Evolutionary conservation across 64 coral and sea anemone species (phyloP).

Genomic region (Anthopleura sola): DNA sequence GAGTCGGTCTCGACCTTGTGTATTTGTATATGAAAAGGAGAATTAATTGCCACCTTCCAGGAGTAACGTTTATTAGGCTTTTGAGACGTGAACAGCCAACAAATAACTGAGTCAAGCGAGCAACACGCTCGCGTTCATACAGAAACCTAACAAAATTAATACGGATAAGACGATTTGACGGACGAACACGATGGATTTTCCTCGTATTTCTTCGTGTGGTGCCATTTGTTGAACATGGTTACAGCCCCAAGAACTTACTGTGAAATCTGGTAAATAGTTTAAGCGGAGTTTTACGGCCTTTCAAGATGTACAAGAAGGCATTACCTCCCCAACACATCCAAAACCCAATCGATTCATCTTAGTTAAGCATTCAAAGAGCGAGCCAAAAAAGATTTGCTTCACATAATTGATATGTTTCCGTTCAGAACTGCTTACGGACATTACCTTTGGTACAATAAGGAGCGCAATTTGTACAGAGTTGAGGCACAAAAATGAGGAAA

Average conservation of each 20-base stretch:
- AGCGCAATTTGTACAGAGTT: background rate
- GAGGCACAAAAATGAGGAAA: constrained; percentile 1
- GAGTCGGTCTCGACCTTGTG: constrained; percentile 9
- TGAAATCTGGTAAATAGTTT: background rate
- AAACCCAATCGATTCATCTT: constrained; percentile 1
- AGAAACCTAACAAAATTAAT: constrained; percentile 1
- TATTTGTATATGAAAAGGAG: constrained; percentile 14
- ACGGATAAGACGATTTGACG: constrained; percentile 15
- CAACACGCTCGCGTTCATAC: background rate
- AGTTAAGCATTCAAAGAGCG: constrained; percentile 12
- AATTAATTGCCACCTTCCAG: constrained; percentile 8
- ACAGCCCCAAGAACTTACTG: background rate
- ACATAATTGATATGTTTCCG: constrained; percentile 13
- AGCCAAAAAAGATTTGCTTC: constrained; percentile 11
- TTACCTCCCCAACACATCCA: background rate
- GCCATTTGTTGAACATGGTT: background rate
- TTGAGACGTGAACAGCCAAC: background rate
- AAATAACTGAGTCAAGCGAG: background rate
- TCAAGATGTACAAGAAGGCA: background rate
- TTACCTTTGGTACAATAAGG: constrained; percentile 1
- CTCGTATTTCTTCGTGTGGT: background rate
- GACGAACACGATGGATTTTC: background rate
- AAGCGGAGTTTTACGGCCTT: constrained; percentile 3
- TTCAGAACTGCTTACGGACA: constrained; percentile 13
- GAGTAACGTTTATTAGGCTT: constrained; percentile 8